Percentiles rank a stretch among this genome's conserved stretches.
Evolutionary conservation across 2,888 invertebrate genomes (phyloP).

Genomic region (Adelphocoris suturalis): DNA sequence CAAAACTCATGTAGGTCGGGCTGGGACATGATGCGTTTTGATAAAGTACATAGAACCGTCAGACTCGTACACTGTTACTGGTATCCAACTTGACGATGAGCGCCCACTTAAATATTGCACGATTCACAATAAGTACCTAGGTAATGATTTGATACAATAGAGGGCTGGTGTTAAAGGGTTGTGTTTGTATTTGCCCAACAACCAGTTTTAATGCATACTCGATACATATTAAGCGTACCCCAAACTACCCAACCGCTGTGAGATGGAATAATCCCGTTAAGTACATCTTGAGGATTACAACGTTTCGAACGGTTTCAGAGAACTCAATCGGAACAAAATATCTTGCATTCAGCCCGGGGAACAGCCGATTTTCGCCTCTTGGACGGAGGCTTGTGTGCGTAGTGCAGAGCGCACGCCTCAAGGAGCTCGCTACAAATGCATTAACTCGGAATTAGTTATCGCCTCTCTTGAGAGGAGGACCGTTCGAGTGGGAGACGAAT

Average conservation of each 20-base stretch:
- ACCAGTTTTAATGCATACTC: too few relatives aligned
- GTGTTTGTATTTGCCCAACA: too few relatives aligned
- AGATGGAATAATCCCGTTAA: not conserved
- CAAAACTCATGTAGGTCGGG: too few relatives aligned
- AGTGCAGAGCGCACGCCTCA: not conserved
- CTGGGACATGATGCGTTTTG: too few relatives aligned
- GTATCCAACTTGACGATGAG: too few relatives aligned
- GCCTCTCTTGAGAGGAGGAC: not conserved
- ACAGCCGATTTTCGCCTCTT: not conserved
- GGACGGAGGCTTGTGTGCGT: not conserved
- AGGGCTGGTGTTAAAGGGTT: too few relatives aligned
- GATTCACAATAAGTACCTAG: too few relatives aligned
- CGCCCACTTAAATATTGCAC: too few relatives aligned
- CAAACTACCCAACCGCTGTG: not conserved
- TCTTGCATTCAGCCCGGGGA: not conserved
- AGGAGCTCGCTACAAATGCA: constrained; percentile 50
- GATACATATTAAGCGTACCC: not conserved
- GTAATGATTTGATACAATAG: too few relatives aligned
- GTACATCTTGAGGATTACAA: not conserved
- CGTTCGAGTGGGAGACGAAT: constrained; percentile 42
- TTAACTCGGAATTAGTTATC: constrained; percentile 59
- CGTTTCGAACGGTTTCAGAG: not conserved
- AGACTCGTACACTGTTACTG: too few relatives aligned
- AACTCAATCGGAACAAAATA: not conserved
- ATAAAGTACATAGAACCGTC: too few relatives aligned